Evolutionary conservation across 2,888 invertebrate genomes (phyloP).

Genomic region (Cryptocheilus praepositus): DNA sequence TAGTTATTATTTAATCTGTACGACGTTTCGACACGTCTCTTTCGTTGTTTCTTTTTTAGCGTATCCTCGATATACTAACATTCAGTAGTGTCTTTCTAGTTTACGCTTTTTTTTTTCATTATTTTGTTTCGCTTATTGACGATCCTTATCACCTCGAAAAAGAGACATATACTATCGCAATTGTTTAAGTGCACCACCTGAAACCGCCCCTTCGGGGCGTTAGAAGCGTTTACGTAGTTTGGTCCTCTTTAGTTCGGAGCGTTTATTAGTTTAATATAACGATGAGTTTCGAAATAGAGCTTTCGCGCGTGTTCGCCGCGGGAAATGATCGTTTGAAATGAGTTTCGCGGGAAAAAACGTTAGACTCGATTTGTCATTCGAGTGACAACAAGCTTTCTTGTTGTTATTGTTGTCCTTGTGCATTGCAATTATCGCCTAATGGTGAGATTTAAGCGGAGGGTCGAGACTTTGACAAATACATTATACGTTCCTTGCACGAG

Average conservation of each 20-base stretch:
- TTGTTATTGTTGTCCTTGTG: too few species aligned
- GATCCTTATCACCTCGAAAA: conserved; percentile 41
- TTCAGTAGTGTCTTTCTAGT: conserved; percentile 22
- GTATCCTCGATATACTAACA: conserved; percentile 43
- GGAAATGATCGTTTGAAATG: too few species aligned
- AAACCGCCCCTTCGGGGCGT: conserved; percentile 26
- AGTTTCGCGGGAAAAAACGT: too few species aligned
- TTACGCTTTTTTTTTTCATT: not conserved
- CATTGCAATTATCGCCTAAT: too few species aligned
- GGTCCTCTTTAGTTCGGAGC: conserved; percentile 56
- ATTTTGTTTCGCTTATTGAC: conserved; percentile 37
- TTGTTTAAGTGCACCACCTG: conserved; percentile 18
- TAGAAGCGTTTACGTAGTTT: conserved; percentile 52
- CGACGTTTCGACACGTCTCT: conserved; percentile 40
- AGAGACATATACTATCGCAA: conserved; percentile 30
- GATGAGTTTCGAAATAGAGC: conserved; percentile 22
- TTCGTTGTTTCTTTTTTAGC: conserved; percentile 53
- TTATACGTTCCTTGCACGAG: not conserved
- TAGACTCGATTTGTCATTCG: too few species aligned
- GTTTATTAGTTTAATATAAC: conserved; percentile 39
- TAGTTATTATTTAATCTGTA: conserved; percentile 50
- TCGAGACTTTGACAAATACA: not conserved
- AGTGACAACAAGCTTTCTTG: too few species aligned
- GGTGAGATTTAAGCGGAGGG: too few species aligned
- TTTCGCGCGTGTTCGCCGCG: too few species aligned